phyloP scores from a whole-genome alignment of 2,888 invertebrate species.

The Rhagium mordax region DNA sequence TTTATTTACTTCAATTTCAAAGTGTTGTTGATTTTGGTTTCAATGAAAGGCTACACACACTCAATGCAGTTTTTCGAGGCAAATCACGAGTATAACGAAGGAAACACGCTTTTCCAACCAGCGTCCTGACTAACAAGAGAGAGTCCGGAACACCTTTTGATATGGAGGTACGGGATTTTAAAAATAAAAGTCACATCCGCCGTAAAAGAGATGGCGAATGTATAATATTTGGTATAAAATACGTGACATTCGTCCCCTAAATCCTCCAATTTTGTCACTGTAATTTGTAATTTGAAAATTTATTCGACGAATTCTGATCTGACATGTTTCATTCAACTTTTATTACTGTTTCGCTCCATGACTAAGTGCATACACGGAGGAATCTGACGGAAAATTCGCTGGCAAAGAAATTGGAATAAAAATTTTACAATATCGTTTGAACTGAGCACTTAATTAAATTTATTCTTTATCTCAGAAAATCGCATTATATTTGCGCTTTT shows the following conservation, averaged over 20 bases:
- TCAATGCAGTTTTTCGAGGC: too few species aligned
- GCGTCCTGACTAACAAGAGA: not conserved
- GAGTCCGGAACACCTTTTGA: conserved; percentile 27
- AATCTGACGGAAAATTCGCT: not conserved
- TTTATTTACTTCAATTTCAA: too few species aligned
- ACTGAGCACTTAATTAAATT: not conserved
- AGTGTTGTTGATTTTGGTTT: too few species aligned
- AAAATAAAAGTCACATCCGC: conserved; percentile 27
- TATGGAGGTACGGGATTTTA: conserved; percentile 27
- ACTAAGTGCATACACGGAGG: conserved; percentile 3
- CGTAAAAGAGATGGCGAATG: conserved; percentile 9
- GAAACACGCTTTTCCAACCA: not conserved
- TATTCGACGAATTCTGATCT: conserved; percentile 20
- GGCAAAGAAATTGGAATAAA: not conserved
- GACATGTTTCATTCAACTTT: conserved; percentile 27
- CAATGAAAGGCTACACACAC: too few species aligned
- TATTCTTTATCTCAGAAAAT: not conserved
- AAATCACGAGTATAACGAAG: too few species aligned
- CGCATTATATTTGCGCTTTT: too few species aligned
- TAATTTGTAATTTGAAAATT: conserved; percentile 30
- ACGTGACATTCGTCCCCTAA: conserved; percentile 19
- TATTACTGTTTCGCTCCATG: conserved; percentile 14
- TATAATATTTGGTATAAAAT: conserved; percentile 23
- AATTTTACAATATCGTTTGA: not conserved
- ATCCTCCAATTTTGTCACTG: conserved; percentile 15